Evolutionary conservation across 2,113 vertebrate species (phyloP), one percentile per base, ranked within the genome.

Genomic region (Aldabrachelys gigantea): DNA sequence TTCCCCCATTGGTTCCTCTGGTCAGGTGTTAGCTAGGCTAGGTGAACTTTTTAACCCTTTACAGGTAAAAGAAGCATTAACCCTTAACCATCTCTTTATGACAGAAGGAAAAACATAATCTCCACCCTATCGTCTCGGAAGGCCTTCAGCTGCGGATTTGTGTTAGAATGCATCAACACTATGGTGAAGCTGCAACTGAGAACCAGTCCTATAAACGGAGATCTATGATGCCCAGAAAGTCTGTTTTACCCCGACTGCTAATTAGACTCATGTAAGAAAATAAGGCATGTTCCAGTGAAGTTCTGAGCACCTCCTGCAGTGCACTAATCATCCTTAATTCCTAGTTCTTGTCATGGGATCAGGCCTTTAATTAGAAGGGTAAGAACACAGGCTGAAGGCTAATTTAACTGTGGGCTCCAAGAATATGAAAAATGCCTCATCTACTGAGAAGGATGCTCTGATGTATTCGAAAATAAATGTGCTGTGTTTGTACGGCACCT

Each of bases 401-500:
- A 27, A 78, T 16, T 44, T 44, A 78, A 78, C 38, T 38, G n/a
- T 4, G 65, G 19, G 65, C 65, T 38, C 54, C 44, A 29, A 82
- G 8, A 91, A 41, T 25, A 19, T 21, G 29, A 82, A 38, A 95
- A 93, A 81, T 78, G 3, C 11, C 19, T 90, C 21, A 16, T 41
- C n/a, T 56, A 29, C 4, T 75, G 22, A 72, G 17, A 8, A 65
- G 22, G 21, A 10, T n/a, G 24, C 19, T 83, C 49, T 35, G 38
- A 35, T 81, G 2, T 72, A 16, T 72, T 85, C 62, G 49, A n/a
- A 90, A 29, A 85, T 75, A 44, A 87, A 21, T 80, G 6, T 82
- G 10, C 2, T 0, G 0, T 83, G 50, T 10, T 53, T 85, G 6
- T 52, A 41, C 16, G 57, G 44, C n/a, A 78, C 7, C 44, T 24